Percentiles rank a stretch among this genome's conserved stretches.
phyloP scores from a whole-genome alignment of 2,113 vertebrate genomes.

The Protomyctophum bolini region DNA sequence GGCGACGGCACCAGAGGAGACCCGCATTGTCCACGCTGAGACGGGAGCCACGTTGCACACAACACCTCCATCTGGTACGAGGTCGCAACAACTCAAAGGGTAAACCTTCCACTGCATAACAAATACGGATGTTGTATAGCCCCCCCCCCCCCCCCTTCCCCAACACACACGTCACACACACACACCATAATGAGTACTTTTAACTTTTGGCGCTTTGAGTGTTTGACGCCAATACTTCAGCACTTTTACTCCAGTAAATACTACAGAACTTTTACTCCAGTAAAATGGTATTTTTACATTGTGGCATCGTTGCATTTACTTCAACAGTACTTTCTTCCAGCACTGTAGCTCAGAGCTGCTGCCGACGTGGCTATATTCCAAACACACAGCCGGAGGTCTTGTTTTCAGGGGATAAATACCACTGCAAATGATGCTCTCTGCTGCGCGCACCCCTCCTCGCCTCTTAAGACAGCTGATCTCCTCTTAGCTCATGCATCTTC shows the following conservation, averaged over 20 bases:
- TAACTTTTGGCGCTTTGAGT: too few relatives aligned
- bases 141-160: neutral
- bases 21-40: constrained; percentile 47
- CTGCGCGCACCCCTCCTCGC: constrained; percentile 14
- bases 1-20: constrained; percentile 19
- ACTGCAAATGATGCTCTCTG: constrained; percentile 25
- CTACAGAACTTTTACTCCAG: too few relatives aligned
- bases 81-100: constrained; percentile 49
- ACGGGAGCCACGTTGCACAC: constrained; percentile 29
- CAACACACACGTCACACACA: too few relatives aligned
- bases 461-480: constrained; percentile 48
- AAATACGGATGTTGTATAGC: constrained; percentile 25
- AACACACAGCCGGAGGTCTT: neutral
- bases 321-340: too few relatives aligned
- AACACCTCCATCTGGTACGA: constrained; percentile 43
- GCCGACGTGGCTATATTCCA: constrained; percentile 18
- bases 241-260: too few relatives aligned
- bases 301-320: too few relatives aligned
- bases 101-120: constrained; percentile 52
- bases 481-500: constrained; percentile 34
- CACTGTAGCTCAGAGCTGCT: constrained; percentile 18
- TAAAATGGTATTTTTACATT: too few relatives aligned
- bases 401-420: constrained; percentile 8
- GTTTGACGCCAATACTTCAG: too few relatives aligned
- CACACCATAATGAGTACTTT: too few relatives aligned